Conservation (phyloP, 2,888 invertebrate species). For the Rhabditoides inermis region DNA sequence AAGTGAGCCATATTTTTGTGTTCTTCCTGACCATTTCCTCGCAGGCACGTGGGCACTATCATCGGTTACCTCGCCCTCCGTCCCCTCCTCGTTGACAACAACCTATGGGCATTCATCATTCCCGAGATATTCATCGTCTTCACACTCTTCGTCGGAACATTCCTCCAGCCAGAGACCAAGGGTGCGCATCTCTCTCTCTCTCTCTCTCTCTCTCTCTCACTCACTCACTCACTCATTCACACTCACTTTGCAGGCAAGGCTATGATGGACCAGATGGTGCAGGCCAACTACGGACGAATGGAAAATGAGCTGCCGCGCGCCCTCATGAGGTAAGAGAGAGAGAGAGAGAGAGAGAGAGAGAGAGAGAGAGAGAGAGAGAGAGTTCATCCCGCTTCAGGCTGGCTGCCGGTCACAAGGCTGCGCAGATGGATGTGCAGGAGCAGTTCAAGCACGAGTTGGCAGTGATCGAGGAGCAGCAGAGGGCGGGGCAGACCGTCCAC, state of each 20-base stretch:
- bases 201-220: no score
- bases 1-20: slow-evolving; percentile 28
- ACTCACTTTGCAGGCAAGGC: no score
- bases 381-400: slow-evolving; percentile 20
- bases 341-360: no score
- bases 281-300: slow-evolving; percentile 37
- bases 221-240: no score
- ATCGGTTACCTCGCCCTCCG: slow-evolving; percentile 36
- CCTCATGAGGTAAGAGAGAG: slow-evolving; percentile 28
- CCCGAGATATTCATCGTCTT: slow-evolving; percentile 36
- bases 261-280: slow-evolving; percentile 45
- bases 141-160: slow-evolving; percentile 37
- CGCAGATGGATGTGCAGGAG: slow-evolving; percentile 32
- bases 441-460: slow-evolving; percentile 21
- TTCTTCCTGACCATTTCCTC: no score
- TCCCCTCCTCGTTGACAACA: slow-evolving; percentile 28
- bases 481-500: slow-evolving; percentile 15
- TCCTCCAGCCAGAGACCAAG: slow-evolving; percentile 45
- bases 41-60: slow-evolving; percentile 42
- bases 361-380: no score
- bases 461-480: slow-evolving; percentile 10
- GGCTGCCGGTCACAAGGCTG: slow-evolving; percentile 41
- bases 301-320: slow-evolving; percentile 41
- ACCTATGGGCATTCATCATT: slow-evolving; percentile 40
- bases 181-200: not conserved